Evolutionary conservation across 2,113 vertebrate genomes (phyloP), one percentile per base, ranked within the genome.

Genomic region (Pogona vitticeps): DNA sequence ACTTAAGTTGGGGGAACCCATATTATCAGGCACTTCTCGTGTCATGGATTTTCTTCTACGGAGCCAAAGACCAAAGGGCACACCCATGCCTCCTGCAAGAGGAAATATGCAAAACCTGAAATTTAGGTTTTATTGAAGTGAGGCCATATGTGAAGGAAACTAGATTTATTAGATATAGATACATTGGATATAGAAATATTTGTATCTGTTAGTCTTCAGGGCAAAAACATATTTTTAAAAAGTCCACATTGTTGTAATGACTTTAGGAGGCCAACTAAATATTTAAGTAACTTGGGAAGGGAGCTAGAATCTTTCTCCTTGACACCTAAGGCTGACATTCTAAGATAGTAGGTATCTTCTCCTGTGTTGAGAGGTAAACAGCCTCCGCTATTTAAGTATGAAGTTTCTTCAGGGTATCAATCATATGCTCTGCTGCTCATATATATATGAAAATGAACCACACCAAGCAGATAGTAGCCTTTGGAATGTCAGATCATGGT

Each of bases 1-100:
- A 1, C 98, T 97, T 92, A 99, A 94, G 81, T 97, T 97, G 91
- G 98, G 97, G 31, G 97, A 97, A 20, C 96, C 95, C 89, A 96
- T 95, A 82, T 98, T 97, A 2, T 97, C 97, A 70, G 97, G 87
- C 78, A 90, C 94, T 6, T 87, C 91, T 38, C 87, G 91, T 58
- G 52, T 0, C 17, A 18, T 84, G 90, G 88, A 89, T 7, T n/a
- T 83, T 1, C 88, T 94, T 83, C 84, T n/a, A 0, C 90, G 26
- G 71, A 67, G 88, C 90, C 90, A 94, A 86, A 90, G 90, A 68
- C 93, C 91, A 87, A 92, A 91, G n/a, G 94, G 92, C 58, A 91
- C 92, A 31, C 97, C 95, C 63, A 98, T 83, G 56, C 97, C 94
- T 89, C 90, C 95, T 95, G 23, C 0, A 9, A 26, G 90, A 92